phyloP scores from a whole-genome alignment of 2,888 invertebrate genomes.

The Xanthorhoe spadicearia region DNA sequence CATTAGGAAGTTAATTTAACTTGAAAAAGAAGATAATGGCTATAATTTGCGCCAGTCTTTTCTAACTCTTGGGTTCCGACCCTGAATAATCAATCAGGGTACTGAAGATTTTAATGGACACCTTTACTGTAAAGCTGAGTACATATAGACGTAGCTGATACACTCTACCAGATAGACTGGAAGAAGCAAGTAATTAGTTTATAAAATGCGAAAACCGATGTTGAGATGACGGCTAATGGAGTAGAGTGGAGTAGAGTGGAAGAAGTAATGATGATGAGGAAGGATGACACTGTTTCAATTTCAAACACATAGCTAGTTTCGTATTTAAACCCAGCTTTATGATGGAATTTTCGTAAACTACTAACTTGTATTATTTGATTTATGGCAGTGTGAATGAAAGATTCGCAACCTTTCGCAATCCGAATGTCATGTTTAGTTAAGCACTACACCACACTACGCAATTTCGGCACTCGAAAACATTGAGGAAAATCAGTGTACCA shows the following conservation, averaged over 20 bases:
- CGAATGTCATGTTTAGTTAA: conserved; percentile 19
- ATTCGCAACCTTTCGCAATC: conserved; percentile 22
- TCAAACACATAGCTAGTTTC: too few relatives aligned
- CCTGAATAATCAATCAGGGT: not conserved
- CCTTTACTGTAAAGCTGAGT: not conserved
- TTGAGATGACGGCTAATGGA: too few relatives aligned
- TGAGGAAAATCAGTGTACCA: conserved; percentile 7
- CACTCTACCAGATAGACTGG: too few relatives aligned
- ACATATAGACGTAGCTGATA: too few relatives aligned
- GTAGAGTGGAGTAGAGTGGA: too few relatives aligned
- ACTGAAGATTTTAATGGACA: not conserved
- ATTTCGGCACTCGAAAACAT: conserved; percentile 4
- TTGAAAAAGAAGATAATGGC: not conserved
- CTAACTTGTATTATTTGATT: not conserved
- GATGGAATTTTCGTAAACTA: too few relatives aligned
- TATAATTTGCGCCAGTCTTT: not conserved
- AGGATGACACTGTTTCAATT: too few relatives aligned
- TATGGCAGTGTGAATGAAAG: conserved; percentile 12
- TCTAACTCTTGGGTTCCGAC: not conserved
- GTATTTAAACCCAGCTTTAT: too few relatives aligned
- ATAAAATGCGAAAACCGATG: too few relatives aligned
- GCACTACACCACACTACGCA: conserved; percentile 10
- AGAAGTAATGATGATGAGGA: too few relatives aligned
- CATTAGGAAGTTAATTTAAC: not conserved
- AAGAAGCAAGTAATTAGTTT: too few relatives aligned